Percentiles rank a stretch among this genome's conserved stretches.
phyloP scores from a whole-genome alignment of 2,797 vertebrate species.

The Lacerta agilis region DNA sequence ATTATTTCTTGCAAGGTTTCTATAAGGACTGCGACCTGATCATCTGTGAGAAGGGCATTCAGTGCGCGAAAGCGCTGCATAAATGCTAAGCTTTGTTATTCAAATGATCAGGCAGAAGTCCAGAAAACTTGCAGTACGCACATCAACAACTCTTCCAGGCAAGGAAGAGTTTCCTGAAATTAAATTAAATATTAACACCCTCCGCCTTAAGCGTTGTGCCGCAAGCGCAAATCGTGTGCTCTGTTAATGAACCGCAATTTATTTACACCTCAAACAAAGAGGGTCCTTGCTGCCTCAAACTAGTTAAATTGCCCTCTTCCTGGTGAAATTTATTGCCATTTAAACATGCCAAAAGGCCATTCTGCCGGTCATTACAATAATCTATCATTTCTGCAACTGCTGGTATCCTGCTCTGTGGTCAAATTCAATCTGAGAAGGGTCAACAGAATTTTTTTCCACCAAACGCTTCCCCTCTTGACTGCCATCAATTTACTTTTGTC shows the following conservation, averaged over 20 bases:
- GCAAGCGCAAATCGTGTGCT: constrained; percentile 76
- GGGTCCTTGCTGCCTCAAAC: constrained; percentile 76
- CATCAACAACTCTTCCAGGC: constrained; percentile 50
- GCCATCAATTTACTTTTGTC: constrained; percentile 94
- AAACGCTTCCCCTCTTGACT: constrained; percentile 82
- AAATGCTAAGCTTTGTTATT: constrained; percentile 9
- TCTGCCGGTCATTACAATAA: constrained; percentile 93
- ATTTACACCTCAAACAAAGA: constrained; percentile 94
- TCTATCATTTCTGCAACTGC: constrained; percentile 95
- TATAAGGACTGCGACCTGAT: background rate
- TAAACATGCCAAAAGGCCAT: constrained; percentile 96
- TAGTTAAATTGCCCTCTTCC: constrained; percentile 85
- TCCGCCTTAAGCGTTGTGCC: constrained; percentile 70
- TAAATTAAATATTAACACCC: constrained; percentile 86
- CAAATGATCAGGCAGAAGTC: constrained; percentile 43
- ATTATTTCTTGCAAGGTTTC: background rate
- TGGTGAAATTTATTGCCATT: constrained; percentile 95
- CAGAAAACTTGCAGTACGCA: constrained; percentile 39
- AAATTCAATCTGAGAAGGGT: constrained; percentile 96
- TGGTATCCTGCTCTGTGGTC: constrained; percentile 88
- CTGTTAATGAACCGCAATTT: constrained; percentile 86
- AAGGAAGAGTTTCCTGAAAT: constrained; percentile 71
- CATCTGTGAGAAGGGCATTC: background rate
- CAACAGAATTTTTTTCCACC: constrained; percentile 88
- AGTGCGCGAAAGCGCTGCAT: background rate